Base-by-base conservation (phyloP, 1,140 invertebrate genomes). In the Atta cephalotes region DNA sequence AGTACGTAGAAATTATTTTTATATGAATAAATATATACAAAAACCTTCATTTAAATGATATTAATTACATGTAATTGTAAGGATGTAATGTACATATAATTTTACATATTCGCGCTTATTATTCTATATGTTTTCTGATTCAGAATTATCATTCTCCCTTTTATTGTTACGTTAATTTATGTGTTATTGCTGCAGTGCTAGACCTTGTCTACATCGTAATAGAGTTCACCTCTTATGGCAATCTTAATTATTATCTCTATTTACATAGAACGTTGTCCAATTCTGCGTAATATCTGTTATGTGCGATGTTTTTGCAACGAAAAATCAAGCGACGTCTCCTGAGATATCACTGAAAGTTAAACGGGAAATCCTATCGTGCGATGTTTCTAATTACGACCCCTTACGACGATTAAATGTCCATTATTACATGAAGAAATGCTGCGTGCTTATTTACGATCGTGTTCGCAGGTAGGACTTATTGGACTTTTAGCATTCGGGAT, bases 361-460 rank as follows among this genome's bases (percentile, higher is more conserved):
- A 62, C 21, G 31, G 53, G 21, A 78, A 78, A 65, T 49, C 21
- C 28, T 78, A 78, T 65, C 58, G 21, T 39, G 39, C 6, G 10
- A 49, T 78, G 63, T 65, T 78, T 65, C 21, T 25, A 25, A 65
- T 78, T 49, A 78, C 10, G 14, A 78, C 7, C 18, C n/a, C 16
- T 65, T 49, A 65, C 16, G 58, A 65, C 58, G 76, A 78, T 78
- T 78, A 65, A 45, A 6, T n/a, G 25, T 65, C 25, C 25, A 78
- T 78, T 49, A 78, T 63, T 45, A 18, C 6, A 6, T 25, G 25
- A 45, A 74, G 18, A 16, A 56, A 53, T 25, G 21, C 9, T 16
- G 21, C 4, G 39, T 21, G 21, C 31, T 77, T 78, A 78, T 78
- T 78, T 78, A 65, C 25, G 58, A 77, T 78, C 76, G 21, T 7